These are phyloP conservation scores for Diploscapter pachys DNA, from an alignment of 1,140 invertebrate genomes.

Conservation along the genomic window DNA sequence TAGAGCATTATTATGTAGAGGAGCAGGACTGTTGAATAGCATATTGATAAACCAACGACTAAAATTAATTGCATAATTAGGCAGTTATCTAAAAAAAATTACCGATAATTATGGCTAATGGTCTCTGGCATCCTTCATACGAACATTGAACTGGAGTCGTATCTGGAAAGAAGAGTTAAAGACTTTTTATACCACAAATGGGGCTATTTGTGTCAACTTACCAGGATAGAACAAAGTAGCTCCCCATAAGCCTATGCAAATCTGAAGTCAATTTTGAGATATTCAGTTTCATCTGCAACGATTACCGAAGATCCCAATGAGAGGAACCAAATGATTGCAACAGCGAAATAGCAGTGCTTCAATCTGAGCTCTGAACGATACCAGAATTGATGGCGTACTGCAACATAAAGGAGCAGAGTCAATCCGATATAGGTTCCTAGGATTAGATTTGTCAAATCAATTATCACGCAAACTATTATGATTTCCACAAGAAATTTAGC, in stretches of 20 bases:
- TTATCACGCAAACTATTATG: too few relatives aligned
- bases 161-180: conserved; percentile 16
- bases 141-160: conserved; percentile 39
- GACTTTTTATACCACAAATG: too few relatives aligned
- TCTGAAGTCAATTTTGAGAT: conserved; percentile 16
- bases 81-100: too few relatives aligned
- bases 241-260: conserved; percentile 37
- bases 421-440: conserved; percentile 40
- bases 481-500: background rate
- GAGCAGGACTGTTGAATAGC: conserved; percentile 28
- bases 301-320: conserved; percentile 8
- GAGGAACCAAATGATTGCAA: conserved; percentile 18
- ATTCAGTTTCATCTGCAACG: background rate
- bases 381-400: conserved; percentile 42
- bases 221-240: conserved; percentile 41
- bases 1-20: conserved; percentile 16
- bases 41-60: conserved; percentile 32
- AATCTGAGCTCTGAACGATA: conserved; percentile 40
- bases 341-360: conserved; percentile 23
- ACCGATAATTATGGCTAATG: conserved; percentile 32
- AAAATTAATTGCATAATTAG: too few relatives aligned
- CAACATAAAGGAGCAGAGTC: conserved; percentile 41
- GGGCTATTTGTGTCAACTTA: too few relatives aligned
- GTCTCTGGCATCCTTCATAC: conserved; percentile 38
- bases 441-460: background rate